Evolutionary conservation across 2,797 vertebrate genomes (phyloP), one percentile per base, ranked within the genome.

Genomic region (Fringilla coelebs): DNA sequence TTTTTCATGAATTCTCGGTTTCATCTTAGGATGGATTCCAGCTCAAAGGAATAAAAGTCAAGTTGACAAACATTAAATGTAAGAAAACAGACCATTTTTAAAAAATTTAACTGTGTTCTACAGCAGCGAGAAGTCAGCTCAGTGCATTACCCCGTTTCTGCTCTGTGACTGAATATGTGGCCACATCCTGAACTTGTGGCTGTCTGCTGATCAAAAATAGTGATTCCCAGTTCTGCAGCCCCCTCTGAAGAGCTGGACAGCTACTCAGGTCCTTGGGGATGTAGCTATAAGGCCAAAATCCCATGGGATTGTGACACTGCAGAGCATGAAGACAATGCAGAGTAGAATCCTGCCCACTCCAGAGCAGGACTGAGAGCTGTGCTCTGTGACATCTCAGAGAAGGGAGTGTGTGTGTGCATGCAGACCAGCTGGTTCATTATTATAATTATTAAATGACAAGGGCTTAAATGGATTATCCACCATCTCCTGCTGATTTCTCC

Each of bases 371-470:
- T 36, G 25, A 48, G 76, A 79, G 60, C 24, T 4, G 9, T 19
- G 14, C 13, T 25, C n/a, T 32, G 7, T 13, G 32, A 29, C 3
- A 2, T 9, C 10, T 60, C 62, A 55, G 51, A 36, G n/a, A 57
- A 72, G 22, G 25, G 3, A 5, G 7, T 0, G 21, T 11, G 14
- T 11, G 14, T 2, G 7, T 15, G 26, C 16, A 65, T 2, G 2
- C 41, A 90, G 41, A 71, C 17, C 29, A 29, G 15, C 25, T 40
- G 20, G 24, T 29, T 46, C 11, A 6, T 57, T 51, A 41, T 24
- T 83, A 28, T 17, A 60, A 58, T 77, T 4, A 24, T 41, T 54
- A 55, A 40, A 71, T 51, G 29, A 49, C 20, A 72, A 46, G 7
- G 36, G 17, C 51, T 70, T 67, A 72, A 73, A 71, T 28, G 16